Conservation (phyloP, 1,140 invertebrate species). For the Drosophila cardini region DNA sequence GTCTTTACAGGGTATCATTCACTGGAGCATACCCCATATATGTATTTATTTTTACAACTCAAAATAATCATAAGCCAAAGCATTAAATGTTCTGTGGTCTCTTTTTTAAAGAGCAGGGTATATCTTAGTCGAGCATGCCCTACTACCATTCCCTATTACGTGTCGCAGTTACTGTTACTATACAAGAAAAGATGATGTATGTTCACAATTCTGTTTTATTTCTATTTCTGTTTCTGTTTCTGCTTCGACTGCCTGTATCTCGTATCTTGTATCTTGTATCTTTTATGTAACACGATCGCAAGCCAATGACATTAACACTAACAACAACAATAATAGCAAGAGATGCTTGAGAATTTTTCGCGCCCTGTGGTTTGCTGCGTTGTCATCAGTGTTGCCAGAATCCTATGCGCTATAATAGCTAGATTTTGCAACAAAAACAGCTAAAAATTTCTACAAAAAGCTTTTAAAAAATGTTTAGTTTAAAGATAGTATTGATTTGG, state of each 20-base stretch:
- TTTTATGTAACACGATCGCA: constrained; percentile 44
- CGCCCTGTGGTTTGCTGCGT: constrained; percentile 30
- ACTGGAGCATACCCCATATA: too few relatives aligned
- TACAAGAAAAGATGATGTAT: constrained; percentile 2
- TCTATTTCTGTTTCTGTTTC: constrained; percentile 9
- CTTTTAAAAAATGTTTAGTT: too few relatives aligned
- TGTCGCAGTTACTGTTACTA: background rate
- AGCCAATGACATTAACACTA: constrained; percentile 49
- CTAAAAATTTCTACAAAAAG: too few relatives aligned
- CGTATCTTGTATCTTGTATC: background rate
- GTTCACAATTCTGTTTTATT: background rate
- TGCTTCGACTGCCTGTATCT: background rate
- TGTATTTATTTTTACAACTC: too few relatives aligned
- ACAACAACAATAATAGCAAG: background rate
- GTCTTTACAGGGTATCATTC: too few relatives aligned
- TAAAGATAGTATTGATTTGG: too few relatives aligned
- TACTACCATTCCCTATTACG: background rate
- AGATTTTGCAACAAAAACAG: too few relatives aligned
- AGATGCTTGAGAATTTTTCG: constrained; percentile 37
- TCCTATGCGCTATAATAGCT: too few relatives aligned
- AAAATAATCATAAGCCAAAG: too few relatives aligned
- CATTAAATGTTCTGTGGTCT: too few relatives aligned
- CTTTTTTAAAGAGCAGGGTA: background rate
- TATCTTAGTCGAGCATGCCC: background rate
- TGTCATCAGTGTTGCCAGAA: constrained; percentile 16